Percentiles rank a stretch among this genome's conserved stretches.
Evolutionary conservation across 2,113 vertebrate genomes (phyloP).

Genomic region (Bujurquina vittata): DNA sequence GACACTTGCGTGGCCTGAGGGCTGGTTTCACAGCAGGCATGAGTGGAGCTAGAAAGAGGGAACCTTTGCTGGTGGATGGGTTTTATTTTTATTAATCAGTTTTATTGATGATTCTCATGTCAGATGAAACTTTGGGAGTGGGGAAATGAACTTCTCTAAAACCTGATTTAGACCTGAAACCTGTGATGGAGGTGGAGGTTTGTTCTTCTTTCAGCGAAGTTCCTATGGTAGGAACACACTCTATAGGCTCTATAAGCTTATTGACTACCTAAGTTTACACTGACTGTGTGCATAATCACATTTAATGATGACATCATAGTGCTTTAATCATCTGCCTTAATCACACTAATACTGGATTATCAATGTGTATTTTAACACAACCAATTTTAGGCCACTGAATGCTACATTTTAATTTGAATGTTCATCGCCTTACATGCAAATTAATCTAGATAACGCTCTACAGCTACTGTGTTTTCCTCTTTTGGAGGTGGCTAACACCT

Average conservation of each 20-base stretch:
- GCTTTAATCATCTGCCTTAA: background rate
- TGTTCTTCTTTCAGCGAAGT: no score
- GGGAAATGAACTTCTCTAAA: no score
- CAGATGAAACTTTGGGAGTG: no score
- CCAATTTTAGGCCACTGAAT: background rate
- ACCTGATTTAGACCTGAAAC: no score
- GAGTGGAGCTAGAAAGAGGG: background rate
- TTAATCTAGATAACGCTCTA: background rate
- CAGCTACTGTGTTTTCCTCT: background rate
- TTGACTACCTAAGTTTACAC: background rate
- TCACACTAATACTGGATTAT: background rate
- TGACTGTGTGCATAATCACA: background rate
- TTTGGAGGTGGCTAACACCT: background rate
- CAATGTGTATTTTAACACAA: background rate
- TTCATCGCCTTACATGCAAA: background rate
- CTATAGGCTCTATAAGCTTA: background rate
- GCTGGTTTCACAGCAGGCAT: background rate
- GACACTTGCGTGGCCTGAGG: background rate
- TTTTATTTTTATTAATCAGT: no score
- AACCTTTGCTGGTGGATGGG: background rate
- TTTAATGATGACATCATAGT: background rate
- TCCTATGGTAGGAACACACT: no score
- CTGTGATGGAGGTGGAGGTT: no score
- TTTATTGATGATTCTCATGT: no score
- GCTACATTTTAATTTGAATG: background rate